Evolutionary conservation across 2,888 invertebrate species (phyloP), one percentile per base, ranked within the genome.

Genomic region (Steinernema scapterisci): DNA sequence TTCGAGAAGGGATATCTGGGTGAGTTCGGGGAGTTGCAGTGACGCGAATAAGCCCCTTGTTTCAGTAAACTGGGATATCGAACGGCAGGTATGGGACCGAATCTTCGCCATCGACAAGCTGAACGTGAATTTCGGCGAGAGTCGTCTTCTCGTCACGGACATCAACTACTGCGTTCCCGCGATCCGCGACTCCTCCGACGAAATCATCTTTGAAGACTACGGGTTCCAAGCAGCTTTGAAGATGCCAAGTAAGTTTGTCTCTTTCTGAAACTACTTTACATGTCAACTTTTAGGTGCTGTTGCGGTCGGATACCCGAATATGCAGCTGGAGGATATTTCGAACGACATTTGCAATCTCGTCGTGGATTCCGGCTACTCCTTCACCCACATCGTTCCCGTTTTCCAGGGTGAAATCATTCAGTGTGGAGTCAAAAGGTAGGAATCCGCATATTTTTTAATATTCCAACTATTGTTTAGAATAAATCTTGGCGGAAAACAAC

Each of bases 161-260:
- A 97, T 99, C 0, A 91, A 93, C 81, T 94, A 94, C 87, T 96
- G 97, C 88, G 97, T 97, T 88, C 91, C 92, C 0, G 93, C 94
- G 0, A 92, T 95, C 73, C 95, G 96, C 89, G 96, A 97, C 89
- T 94, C 93, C 0, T 93, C 94, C 90, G 75, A 93, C 52, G 97
- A 99, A 89, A 93, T 99, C 81, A 93, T 99, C 83, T 99, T 97
- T 89, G 99, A 99, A 88, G 96, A 97, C 88, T 99, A 95, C 87
- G 95, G 95, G 84, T 94, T 95, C 84, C 92, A 92, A 74, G 92
- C 93, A 0, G 89, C 97, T 0, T 75, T 78, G 73, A 82, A 83
- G 73, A 78, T 82, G 6, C 82, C 83, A 70, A 83, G 86, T 85
- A 56, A 19, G 19, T n/a, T 19, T 6, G 19, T 6, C 51, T 9